A percentile compares a stretch with the other conserved stretches of the same genome.
These are phyloP conservation scores for Cotesia chilonis DNA, from an alignment of 1,140 invertebrate species.

Conservation along the genomic window DNA sequence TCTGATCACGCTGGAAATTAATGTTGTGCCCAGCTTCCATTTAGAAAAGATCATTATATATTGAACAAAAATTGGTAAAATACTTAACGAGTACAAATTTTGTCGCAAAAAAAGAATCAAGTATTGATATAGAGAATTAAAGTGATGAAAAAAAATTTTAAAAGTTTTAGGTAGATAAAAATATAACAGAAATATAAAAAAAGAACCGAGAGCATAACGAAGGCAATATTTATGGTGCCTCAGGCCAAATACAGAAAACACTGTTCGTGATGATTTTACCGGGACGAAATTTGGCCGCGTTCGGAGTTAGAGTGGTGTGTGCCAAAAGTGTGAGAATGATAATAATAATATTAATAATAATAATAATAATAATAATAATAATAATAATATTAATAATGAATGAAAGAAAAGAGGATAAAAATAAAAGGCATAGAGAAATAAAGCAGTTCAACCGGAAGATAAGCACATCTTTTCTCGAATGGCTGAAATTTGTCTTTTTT, in stretches of 20 bases:
- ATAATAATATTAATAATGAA: conserved; percentile 29
- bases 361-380: conserved; percentile 24
- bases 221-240: conserved; percentile 23
- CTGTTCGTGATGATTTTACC: conserved; percentile 15
- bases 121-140: background rate
- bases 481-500: conserved; percentile 48
- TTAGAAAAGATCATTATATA: no score
- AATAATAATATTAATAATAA: conserved; percentile 26
- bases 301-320: conserved; percentile 12
- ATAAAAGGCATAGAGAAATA: conserved; percentile 1
- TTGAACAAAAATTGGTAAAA: no score
- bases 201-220: conserved; percentile 30
- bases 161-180: conserved; percentile 24
- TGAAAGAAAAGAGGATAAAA: conserved; percentile 12
- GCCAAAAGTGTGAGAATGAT: conserved; percentile 24
- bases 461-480: conserved; percentile 39
- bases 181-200: conserved; percentile 26
- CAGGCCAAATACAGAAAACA: conserved; percentile 16
- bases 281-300: conserved; percentile 30
- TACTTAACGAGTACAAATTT: no score
- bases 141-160: background rate
- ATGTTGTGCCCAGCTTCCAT: background rate
- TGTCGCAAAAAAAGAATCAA: no score
- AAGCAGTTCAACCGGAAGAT: conserved; percentile 27
- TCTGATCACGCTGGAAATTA: background rate